Evolutionary conservation across 2,113 vertebrate genomes (phyloP), one percentile per base, ranked within the genome.

Genomic region (Archilochus colubris): DNA sequence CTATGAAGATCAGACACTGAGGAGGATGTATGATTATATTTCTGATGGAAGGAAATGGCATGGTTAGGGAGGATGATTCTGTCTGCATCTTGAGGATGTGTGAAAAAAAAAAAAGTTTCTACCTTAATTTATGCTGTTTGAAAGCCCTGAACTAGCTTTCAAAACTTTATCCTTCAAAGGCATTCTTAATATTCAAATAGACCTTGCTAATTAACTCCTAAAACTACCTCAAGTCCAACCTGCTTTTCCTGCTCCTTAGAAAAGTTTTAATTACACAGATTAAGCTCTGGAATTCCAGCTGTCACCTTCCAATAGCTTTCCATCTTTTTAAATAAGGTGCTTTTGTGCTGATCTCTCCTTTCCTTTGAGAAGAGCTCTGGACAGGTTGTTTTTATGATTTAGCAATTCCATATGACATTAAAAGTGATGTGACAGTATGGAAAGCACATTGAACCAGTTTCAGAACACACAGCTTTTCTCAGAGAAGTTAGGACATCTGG

Each of bases 241-340:
- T 94, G 94, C 88, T 96, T 95, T 89, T 93, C 88, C 85, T 59
- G 76, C 85, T 95, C 90, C 79, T 96, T 81, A 93, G 87, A 95
- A 94, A 94, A 95, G 88, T 95, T 95, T 90, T 96, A 97, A 97
- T 96, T 95, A 95, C 88, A 93, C 76, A 97, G 96, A 96, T 95
- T 94, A 95, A 96, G 95, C 79, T 46, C 73, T 86, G 82, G 88
- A 94, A 95, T 96, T 95, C 91, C 96, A 97, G 94, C 85, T 96
- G 95, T 95, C 94, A 96, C 85, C 91, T 94, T 96, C 93, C 89
- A 68, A 83, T 64, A 90, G 64, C 94, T 97, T 95, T 94, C 55
- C 93, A 88, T 91, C 85, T 43, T 94, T 95, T 86, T 17, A 72
- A 83, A 83, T n/a, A 73, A 78, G 69, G 44, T 88, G 73, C 85